Base-by-base conservation (phyloP, 2,888 invertebrate genomes). In the Clostera curtula region DNA sequence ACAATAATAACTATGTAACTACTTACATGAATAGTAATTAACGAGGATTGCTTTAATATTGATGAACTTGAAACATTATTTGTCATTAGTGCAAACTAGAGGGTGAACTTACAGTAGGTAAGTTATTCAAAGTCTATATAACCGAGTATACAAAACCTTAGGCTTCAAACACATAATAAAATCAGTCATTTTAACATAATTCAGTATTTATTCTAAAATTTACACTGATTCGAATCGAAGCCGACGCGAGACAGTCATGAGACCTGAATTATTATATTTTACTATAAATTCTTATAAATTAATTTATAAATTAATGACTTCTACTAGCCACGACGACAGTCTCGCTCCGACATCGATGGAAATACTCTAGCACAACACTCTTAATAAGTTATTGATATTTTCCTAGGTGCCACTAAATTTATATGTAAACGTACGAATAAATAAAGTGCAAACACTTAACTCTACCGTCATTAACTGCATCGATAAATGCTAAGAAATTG, bases 381-480 rank as follows among this genome's bases (percentile, higher is more conserved):
- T 83, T 80, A 83, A 73, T 80, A 80, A 79, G 76, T 80, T 82
- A 82, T 82, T 83, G 83, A 82, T 83, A 82, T 83, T 80, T 80
- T 70, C 63, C 83, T 83, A 83, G 74, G 83, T 83, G 83, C 83
- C 76, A 76, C 83, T 83, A 83, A 80, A 66, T 70, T 77, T 80
- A 77, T 77, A 71, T 49, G 67, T 83, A 79, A 80, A 70, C 79
- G 76, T 79, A 80, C 69, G 80, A 82, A 82, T 83, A 83, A 82
- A 82, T 83, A 84, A 84, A 84, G 85, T 85, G 85, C 85, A 85
- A 82, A 85, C 84, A 86, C 85, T 85, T 85, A 86, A 70, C 56
- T 69, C 85, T 87, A 87, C 76, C 60, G 59, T 75, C 73, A 56
- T 76, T 66, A 75, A 77, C 73, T 65, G 74, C 69, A 64, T 74